Evolutionary conservation across 1,140 invertebrate species (phyloP).

Genomic region (Zaprionus davidi): DNA sequence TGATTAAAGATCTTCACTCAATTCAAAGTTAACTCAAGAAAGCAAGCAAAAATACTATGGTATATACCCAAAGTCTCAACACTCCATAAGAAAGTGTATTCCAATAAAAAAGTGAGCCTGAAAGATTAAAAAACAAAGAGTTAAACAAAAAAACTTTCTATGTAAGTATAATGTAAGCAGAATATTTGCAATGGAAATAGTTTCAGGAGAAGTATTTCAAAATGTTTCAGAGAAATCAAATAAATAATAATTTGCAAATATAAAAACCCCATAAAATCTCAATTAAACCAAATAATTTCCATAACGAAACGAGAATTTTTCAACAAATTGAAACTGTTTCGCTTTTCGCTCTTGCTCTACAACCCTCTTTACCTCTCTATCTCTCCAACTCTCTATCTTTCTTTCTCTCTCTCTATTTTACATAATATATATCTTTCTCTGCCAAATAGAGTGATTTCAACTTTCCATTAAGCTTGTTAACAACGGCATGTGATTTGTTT

Average conservation of each 20-base stretch:
- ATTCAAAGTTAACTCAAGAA: neutral
- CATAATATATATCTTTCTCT: slow-evolving; percentile 1
- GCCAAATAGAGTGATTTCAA: slow-evolving; percentile 54
- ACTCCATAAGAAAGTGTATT: neutral
- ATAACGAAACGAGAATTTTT: neutral
- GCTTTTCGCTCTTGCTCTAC: neutral
- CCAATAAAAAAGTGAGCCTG: neutral
- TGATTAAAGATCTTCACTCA: neutral
- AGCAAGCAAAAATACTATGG: neutral
- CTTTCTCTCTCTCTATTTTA: neutral
- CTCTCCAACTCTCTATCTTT: neutral
- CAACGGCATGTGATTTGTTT: slow-evolving; percentile 27
- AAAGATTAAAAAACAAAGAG: neutral
- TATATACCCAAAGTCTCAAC: neutral
- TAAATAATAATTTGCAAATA: neutral
- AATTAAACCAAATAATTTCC: neutral
- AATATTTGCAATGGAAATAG: too few species aligned
- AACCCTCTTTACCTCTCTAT: neutral
- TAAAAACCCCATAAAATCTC: neutral
- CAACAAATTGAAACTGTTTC: neutral
- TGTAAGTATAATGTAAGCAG: too few species aligned
- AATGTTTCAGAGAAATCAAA: neutral
- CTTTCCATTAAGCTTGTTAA: slow-evolving; percentile 44
- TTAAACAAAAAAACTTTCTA: neutral
- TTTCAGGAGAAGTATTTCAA: too few species aligned